Percentiles rank a stretch among this genome's conserved stretches.
Conservation (phyloP, 2,888 invertebrate species). For the Camptogramma bilineatum region DNA sequence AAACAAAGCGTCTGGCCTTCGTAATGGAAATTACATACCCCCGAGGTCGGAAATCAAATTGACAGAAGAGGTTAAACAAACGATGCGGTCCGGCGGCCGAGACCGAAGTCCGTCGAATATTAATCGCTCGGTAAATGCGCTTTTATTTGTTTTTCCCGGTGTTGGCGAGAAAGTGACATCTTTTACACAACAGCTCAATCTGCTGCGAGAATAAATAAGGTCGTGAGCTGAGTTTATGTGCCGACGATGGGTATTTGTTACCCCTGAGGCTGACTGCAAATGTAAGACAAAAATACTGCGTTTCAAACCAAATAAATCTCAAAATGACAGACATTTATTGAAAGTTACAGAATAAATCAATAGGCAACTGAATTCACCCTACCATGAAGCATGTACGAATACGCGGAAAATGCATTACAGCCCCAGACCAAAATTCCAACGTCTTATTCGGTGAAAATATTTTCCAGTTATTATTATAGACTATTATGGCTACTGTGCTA, state of each 20-base stretch:
- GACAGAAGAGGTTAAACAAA: slow-evolving; percentile 85
- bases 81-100: slow-evolving; percentile 79
- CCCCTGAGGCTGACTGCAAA: too few relatives aligned
- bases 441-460: not conserved
- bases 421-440: not conserved
- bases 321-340: not conserved
- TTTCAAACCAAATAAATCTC: not conserved
- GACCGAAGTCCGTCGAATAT: slow-evolving; percentile 77
- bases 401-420: not conserved
- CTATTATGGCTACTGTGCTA: slow-evolving; percentile 28
- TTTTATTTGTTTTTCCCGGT: slow-evolving; percentile 77
- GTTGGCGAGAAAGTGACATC: slow-evolving; percentile 53
- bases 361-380: not conserved
- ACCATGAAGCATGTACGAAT: not conserved
- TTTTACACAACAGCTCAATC: slow-evolving; percentile 40
- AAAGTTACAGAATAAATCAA: not conserved
- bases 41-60: slow-evolving; percentile 84
- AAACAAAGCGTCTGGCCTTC: slow-evolving; percentile 78
- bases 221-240: slow-evolving; percentile 9
- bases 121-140: slow-evolving; percentile 81
- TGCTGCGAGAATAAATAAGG: slow-evolving; percentile 10
- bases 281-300: too few relatives aligned
- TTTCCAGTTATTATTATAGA: not conserved
- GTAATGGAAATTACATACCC: slow-evolving; percentile 84
- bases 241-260: not conserved